Evolutionary conservation across 2,797 vertebrate species (phyloP).

Genomic region (Myripristis murdjan): DNA sequence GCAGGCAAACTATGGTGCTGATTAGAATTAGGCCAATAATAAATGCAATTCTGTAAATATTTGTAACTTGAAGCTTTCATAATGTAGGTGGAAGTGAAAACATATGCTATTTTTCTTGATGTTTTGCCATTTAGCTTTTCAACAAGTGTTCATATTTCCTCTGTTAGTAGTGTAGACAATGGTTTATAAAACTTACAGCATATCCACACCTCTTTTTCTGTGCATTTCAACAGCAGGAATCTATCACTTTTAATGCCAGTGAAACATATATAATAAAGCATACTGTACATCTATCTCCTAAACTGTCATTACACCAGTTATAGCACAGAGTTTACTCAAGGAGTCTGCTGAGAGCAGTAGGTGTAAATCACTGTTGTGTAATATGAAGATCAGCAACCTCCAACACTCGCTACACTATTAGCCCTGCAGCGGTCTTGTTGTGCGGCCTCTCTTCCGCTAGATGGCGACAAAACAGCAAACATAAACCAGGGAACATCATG

Average conservation of each 20-base stretch:
- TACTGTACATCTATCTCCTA: constrained; percentile 3
- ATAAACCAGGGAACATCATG: constrained; percentile 30
- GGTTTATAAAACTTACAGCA: not conserved
- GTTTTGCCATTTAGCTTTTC: too few species aligned
- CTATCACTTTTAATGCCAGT: not conserved
- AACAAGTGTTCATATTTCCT: too few species aligned
- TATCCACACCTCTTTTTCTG: not conserved
- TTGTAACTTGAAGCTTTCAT: not conserved
- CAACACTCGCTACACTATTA: not conserved
- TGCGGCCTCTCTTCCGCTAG: constrained; percentile 46
- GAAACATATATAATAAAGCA: not conserved
- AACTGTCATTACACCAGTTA: constrained; percentile 17
- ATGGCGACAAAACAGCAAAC: constrained; percentile 57
- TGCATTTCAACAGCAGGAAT: not conserved
- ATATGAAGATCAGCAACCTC: constrained; percentile 10
- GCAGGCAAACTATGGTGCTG: not conserved
- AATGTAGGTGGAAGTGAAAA: not conserved
- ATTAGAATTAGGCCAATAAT: constrained; percentile 2
- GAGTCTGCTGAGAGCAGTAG: constrained; percentile 22
- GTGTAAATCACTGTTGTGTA: constrained; percentile 62
- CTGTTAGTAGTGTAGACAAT: not conserved
- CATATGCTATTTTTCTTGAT: too few species aligned
- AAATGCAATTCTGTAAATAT: constrained; percentile 2
- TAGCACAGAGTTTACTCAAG: constrained; percentile 4
- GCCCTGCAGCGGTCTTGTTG: not conserved